Evolutionary conservation across 2,888 invertebrate species (phyloP).

Genomic region (Chloroclysta siterata): DNA sequence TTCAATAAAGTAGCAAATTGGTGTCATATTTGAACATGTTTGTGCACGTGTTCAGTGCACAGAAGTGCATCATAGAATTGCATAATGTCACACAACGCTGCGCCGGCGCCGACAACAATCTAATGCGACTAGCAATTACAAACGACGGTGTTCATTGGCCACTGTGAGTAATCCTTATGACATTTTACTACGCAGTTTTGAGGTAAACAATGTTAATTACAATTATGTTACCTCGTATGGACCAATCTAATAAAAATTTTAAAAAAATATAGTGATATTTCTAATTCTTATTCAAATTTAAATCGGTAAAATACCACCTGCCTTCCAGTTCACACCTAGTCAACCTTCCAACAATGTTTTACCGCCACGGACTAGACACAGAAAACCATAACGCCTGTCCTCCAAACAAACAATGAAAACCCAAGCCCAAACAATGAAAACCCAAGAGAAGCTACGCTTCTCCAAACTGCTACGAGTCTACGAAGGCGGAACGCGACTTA

Average conservation of each 20-base stretch:
- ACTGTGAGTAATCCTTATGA: slow-evolving; percentile 4
- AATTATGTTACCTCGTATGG: background rate
- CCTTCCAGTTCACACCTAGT: no score
- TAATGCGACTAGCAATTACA: slow-evolving; percentile 15
- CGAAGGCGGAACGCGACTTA: slow-evolving; percentile 53
- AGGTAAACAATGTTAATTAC: background rate
- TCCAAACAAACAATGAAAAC: slow-evolving; percentile 2
- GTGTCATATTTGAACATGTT: slow-evolving; percentile 1
- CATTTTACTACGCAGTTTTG: slow-evolving; percentile 9
- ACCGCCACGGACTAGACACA: no score
- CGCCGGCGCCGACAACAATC: slow-evolving; percentile 26
- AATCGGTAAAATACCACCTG: no score
- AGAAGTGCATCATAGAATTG: slow-evolving; percentile 30
- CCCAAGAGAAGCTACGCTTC: slow-evolving; percentile 12
- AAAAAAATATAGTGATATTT: no score
- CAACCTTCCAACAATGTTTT: no score
- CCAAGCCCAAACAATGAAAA: background rate
- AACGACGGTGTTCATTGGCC: slow-evolving; percentile 17
- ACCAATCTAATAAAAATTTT: no score
- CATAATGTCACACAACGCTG: slow-evolving; percentile 42
- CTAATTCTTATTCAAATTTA: no score
- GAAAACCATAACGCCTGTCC: background rate
- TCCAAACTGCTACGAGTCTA: slow-evolving; percentile 25
- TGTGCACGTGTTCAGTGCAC: slow-evolving; percentile 13
- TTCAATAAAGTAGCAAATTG: background rate